Conservation (phyloP, 2,888 invertebrate genomes). For the Ophraella communa region DNA sequence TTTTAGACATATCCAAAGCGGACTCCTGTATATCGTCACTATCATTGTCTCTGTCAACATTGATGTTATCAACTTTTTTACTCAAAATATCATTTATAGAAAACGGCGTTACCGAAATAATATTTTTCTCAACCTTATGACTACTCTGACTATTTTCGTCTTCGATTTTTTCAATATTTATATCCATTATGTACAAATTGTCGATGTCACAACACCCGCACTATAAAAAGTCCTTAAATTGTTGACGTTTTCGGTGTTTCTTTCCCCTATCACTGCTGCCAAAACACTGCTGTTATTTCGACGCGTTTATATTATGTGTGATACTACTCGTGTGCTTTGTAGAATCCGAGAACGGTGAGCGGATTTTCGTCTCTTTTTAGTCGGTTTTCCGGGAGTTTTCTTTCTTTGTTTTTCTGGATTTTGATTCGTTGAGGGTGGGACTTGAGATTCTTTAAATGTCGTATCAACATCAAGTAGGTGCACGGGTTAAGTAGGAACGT, state of each 20-base stretch:
- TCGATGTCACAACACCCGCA: slow-evolving; percentile 4
- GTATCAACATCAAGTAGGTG: slow-evolving; percentile 39
- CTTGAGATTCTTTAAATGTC: slow-evolving; percentile 39
- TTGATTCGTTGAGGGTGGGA: slow-evolving; percentile 49
- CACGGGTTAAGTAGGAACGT: background rate
- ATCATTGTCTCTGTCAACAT: slow-evolving; percentile 56
- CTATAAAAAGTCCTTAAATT: background rate
- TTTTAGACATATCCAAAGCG: slow-evolving; percentile 60
- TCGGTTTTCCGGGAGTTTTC: slow-evolving; percentile 14
- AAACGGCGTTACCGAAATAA: slow-evolving; percentile 66
- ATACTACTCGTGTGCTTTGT: slow-evolving; percentile 50
- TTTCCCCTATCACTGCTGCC: slow-evolving; percentile 49
- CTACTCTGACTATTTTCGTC: slow-evolving; percentile 43
- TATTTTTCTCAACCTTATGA: slow-evolving; percentile 43
- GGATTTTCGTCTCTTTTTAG: slow-evolving; percentile 37
- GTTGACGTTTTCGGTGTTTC: slow-evolving; percentile 27
- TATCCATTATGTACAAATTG: background rate
- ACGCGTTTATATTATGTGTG: slow-evolving; percentile 54
- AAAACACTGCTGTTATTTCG: slow-evolving; percentile 53
- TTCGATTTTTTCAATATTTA: slow-evolving; percentile 42
- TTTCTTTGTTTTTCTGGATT: slow-evolving; percentile 39
- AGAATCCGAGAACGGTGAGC: slow-evolving; percentile 44
- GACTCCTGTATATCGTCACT: slow-evolving; percentile 52
- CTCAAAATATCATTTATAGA: slow-evolving; percentile 76
- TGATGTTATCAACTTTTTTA: slow-evolving; percentile 50